Conservation (phyloP, 1,140 invertebrate species). For the Macrobrachium rosenbergii region DNA sequence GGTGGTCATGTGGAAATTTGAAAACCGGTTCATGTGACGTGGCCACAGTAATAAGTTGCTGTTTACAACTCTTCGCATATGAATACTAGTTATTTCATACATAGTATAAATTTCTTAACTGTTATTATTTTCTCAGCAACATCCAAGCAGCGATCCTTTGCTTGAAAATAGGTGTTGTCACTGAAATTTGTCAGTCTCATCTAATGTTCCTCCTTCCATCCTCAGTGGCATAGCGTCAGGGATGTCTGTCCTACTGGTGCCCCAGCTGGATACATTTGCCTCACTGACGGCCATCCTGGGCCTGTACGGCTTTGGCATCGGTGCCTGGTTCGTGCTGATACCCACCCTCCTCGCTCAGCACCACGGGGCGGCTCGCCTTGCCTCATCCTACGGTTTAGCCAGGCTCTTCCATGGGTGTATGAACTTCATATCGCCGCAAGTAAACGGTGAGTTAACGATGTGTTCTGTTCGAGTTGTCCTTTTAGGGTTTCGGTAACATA, state of each 20-base stretch:
- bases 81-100: neutral
- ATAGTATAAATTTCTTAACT: neutral
- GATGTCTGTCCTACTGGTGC: constrained; percentile 67
- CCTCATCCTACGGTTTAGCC: constrained; percentile 81
- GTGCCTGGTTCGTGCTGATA: constrained; percentile 82
- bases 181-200: constrained; percentile 68
- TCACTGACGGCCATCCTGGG: constrained; percentile 75
- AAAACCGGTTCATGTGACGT: too few relatives aligned
- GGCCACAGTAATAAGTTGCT: too few relatives aligned
- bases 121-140: neutral
- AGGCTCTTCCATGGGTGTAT: constrained; percentile 77
- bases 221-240: constrained; percentile 66
- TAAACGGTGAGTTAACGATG: constrained; percentile 32
- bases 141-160: too few relatives aligned
- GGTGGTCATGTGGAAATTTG: too few relatives aligned
- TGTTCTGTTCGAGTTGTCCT: too few relatives aligned
- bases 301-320: constrained; percentile 80
- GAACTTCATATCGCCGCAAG: constrained; percentile 55
- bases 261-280: constrained; percentile 75
- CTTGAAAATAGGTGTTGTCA: too few relatives aligned
- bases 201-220: constrained; percentile 77
- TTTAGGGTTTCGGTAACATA: too few relatives aligned
- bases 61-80: too few relatives aligned
- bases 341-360: constrained; percentile 81
- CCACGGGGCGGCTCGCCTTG: constrained; percentile 81